Evolutionary conservation across 1,140 invertebrate genomes (phyloP), one percentile per base, ranked within the genome.

Genomic region (Drosophila nasuta): DNA sequence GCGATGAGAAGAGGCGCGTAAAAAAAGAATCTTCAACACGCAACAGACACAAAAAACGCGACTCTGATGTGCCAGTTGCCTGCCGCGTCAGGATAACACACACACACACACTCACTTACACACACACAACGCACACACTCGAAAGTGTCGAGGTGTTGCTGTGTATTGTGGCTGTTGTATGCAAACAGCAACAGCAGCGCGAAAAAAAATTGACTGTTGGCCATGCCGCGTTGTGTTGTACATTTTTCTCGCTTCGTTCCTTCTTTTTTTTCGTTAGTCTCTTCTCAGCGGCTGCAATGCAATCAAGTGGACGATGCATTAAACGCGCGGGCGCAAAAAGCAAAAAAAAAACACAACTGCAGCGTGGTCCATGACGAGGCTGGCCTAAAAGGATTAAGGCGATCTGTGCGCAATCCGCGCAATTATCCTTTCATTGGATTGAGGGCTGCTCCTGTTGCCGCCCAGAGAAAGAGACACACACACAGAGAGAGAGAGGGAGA

Each of bases 351-450:
- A 54, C 59, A 56, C 60, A 15, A 45, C 25, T 7, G 49, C 48
- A 38, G 59, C 49, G 45, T 20, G 49, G 49, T 48, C 65, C 60
- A 33, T 59, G 67, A 62, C 63, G 73, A 38, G 56, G 41, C 64
- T 70, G 80, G 85, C 85, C 85, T 89, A 89, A 89, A 89, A 89
- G 86, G 85, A 89, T 89, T 89, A 89, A 89, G 85, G 85, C 85
- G 85, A 89, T 89, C 85, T 90, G 85, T 77, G 86, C 77, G 85
- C 85, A 89, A 89, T 89, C 85, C 85, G 85, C 86, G 78, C 85
- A 89, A 89, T 89, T 89, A 89, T 89, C 85, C 85, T 88, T 88
- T 88, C 83, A 88, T 83, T 77, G 82, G 66, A 80, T 74, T 57
- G 74, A 43, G 56, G 74, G 56, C 51, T 41, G 43, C 57, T 49